Evolutionary conservation across 2,797 vertebrate species (phyloP).

Genomic region (Delichon dasypus): DNA sequence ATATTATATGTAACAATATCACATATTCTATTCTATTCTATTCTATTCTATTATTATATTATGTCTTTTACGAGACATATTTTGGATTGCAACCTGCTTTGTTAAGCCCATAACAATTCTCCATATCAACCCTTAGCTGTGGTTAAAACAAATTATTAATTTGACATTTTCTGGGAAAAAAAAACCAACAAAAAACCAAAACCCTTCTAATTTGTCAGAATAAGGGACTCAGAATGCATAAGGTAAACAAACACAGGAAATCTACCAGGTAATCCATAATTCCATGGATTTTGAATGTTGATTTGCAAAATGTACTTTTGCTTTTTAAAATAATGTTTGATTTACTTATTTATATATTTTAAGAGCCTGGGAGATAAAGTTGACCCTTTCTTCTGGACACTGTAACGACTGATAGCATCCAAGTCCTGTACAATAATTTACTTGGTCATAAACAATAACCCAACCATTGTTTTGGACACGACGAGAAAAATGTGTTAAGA

Average conservation of each 20-base stretch:
- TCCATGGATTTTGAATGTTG: background rate
- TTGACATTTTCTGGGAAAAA: background rate
- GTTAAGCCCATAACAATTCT: background rate
- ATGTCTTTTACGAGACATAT: accelerated
- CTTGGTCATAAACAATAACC: background rate
- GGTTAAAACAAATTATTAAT: background rate
- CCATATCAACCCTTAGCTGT: background rate
- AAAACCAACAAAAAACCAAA: too few species aligned
- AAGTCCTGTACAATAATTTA: background rate
- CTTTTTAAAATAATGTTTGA: background rate
- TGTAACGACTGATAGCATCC: background rate
- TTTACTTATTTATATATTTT: background rate
- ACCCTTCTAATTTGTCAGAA: background rate
- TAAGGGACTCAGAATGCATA: background rate
- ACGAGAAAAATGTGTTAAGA: background rate
- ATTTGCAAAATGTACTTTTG: background rate
- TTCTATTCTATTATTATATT: background rate
- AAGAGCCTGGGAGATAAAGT: background rate
- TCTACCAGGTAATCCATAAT: background rate
- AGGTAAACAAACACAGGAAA: background rate
- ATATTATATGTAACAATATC: too few species aligned
- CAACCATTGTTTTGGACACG: background rate
- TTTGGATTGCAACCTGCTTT: background rate
- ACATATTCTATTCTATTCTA: too few species aligned
- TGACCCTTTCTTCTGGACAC: background rate